Percentiles rank a stretch among this genome's conserved stretches.
phyloP scores from a whole-genome alignment of 2,888 invertebrate species.

The Cryptosula pallasiana region DNA sequence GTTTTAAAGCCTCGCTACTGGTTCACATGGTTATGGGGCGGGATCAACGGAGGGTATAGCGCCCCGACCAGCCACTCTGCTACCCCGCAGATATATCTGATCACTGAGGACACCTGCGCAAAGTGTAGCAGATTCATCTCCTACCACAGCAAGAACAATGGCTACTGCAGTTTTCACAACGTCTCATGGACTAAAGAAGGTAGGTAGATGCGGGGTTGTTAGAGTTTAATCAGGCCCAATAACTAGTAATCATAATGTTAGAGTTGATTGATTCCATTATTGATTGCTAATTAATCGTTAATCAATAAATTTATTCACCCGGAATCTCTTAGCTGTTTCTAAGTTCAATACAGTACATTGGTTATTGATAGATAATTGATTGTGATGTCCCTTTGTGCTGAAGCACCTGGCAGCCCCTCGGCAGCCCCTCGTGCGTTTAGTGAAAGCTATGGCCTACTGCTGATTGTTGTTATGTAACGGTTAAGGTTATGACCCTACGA shows the following conservation, averaged over 20 bases:
- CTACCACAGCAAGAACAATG: constrained; percentile 15
- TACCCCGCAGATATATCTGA: not conserved
- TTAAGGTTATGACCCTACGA: no score
- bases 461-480: no score
- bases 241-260: no score
- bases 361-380: not conserved
- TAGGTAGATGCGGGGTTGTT: not conserved
- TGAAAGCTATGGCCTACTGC: no score
- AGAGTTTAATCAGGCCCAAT: no score
- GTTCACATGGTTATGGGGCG: not conserved
- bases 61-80: not conserved
- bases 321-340: no score
- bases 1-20: not conserved
- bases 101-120: not conserved
- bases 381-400: not conserved
- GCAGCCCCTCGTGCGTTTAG: no score
- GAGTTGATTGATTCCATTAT: not conserved
- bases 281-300: not conserved
- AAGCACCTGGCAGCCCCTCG: not conserved
- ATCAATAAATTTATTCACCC: not conserved
- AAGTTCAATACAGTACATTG: no score
- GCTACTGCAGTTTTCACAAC: constrained; percentile 21
- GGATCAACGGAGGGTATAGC: not conserved
- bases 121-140: constrained; percentile 21
- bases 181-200: not conserved